phyloP scores from a whole-genome alignment of 2,888 invertebrate genomes.

The Perdita meconis region DNA sequence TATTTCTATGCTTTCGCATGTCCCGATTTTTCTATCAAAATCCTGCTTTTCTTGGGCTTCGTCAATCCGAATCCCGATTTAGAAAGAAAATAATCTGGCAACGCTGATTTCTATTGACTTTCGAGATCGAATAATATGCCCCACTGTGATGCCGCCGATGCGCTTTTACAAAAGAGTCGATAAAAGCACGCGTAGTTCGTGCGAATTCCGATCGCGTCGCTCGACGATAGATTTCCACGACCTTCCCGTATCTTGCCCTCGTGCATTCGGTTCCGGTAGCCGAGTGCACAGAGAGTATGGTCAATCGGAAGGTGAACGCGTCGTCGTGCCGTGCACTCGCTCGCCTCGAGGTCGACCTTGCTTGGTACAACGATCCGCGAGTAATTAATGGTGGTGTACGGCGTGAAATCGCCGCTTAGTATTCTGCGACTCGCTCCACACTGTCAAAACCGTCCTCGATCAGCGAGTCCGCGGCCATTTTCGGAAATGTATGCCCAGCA shows the following conservation, averaged over 20 bases:
- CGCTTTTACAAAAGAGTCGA: not conserved
- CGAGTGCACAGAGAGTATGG: constrained; percentile 20
- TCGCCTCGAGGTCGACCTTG: constrained; percentile 55
- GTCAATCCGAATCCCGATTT: too few relatives aligned
- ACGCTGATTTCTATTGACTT: too few relatives aligned
- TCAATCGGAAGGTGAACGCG: constrained; percentile 52
- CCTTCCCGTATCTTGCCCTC: not conserved
- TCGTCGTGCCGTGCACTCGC: constrained; percentile 35
- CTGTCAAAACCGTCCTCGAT: constrained; percentile 40
- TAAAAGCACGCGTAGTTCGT: not conserved
- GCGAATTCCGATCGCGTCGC: constrained; percentile 3
- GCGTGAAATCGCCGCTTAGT: constrained; percentile 28
- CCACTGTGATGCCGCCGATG: too few relatives aligned
- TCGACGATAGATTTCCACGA: not conserved
- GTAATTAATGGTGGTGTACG: constrained; percentile 48
- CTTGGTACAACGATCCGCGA: constrained; percentile 53
- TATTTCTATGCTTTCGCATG: too few relatives aligned
- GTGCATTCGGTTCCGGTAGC: constrained; percentile 19
- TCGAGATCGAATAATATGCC: too few relatives aligned
- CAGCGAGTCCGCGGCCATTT: constrained; percentile 3
- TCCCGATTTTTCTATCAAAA: too few relatives aligned
- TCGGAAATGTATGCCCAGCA: constrained; percentile 7
- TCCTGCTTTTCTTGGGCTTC: too few relatives aligned
- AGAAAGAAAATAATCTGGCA: too few relatives aligned
- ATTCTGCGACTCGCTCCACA: constrained; percentile 18